Base-by-base conservation (phyloP, 2,888 invertebrate species). In the Sphaerophoria rueppellii region DNA sequence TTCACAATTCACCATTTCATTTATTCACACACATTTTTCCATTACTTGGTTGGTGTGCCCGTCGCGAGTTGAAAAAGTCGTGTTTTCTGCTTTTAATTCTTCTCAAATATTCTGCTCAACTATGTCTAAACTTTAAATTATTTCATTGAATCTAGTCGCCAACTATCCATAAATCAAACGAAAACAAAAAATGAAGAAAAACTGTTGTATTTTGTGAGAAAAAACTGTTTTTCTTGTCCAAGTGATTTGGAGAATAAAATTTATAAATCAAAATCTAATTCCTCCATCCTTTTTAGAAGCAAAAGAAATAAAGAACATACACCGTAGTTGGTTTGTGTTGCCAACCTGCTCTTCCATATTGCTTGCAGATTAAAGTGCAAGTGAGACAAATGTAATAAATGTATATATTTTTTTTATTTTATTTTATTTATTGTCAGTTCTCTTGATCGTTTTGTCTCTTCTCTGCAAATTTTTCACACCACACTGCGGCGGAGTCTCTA, bases 401-500 rank as follows among this genome's bases (percentile, higher is more conserved):
- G 14, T 63, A 50, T 52, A 24, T 24, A 24, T 24, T 24, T 24
- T 43, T 52, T 61, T 60, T 37, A 61, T 48, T 65, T 9, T 57
- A 70, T 80, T 57, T 76, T 58, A 65, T 78, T 83, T 78, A 63
- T 60, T 71, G 70, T 65, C 54, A 65, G 58, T 80, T 86, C 70
- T 82, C 71, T 74, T 78, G 73, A 60, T 48, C 14, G 35, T 60
- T n/a, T 57, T 48, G 61, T 81, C 81, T 85, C 63, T 80, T 81
- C 81, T 73, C 82, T 78, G 82, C 86, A 55, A 85, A 76, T 60
- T 54, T 81, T 81, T 85, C 73, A 80, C 81, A 73, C 77, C 73
- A 82, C 71, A 70, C 70, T 77, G 70, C 73, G 70, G 81, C 70
- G 73, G 85, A 86, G 70, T 77, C 82, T 61, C 24, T 48, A 43